These are phyloP conservation scores for Perizoma flavofasciatum DNA, from an alignment of 2,888 invertebrate species.

Conservation along the genomic window DNA sequence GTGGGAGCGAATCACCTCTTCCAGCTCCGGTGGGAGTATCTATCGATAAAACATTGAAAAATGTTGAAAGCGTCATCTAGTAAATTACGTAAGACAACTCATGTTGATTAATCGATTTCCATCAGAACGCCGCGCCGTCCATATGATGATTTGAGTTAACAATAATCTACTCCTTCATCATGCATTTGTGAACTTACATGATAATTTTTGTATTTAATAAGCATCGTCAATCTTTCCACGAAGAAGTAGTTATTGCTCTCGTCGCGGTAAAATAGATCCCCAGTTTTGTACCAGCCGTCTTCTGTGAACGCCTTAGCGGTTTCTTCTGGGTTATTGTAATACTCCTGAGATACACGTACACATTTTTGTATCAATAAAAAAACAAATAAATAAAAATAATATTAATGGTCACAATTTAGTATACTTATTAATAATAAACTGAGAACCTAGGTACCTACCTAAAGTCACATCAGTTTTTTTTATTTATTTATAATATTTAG, in stretches of 20 bases:
- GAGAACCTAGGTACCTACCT: too few species aligned
- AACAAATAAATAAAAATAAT: too few species aligned
- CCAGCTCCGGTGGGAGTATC: slow-evolving; percentile 65
- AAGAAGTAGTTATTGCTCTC: slow-evolving; percentile 58
- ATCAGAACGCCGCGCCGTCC: too few species aligned
- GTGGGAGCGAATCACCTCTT: slow-evolving; percentile 58
- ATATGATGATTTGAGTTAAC: too few species aligned
- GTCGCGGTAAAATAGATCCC: slow-evolving; percentile 66
- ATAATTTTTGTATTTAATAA: slow-evolving; percentile 62
- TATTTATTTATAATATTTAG: too few species aligned
- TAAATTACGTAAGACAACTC: too few species aligned
- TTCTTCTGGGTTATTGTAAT: slow-evolving; percentile 59
- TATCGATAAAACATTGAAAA: slow-evolving; percentile 32
- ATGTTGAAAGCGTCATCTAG: too few species aligned
- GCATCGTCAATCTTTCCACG: slow-evolving; percentile 63
- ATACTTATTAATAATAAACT: too few species aligned
- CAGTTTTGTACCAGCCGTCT: slow-evolving; percentile 69
- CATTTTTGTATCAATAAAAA: too few species aligned
- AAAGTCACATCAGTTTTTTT: too few species aligned
- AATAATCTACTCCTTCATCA: too few species aligned
- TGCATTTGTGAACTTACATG: slow-evolving; percentile 50
- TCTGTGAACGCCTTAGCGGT: slow-evolving; percentile 58
- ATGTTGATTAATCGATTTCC: too few species aligned
- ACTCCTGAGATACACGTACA: slow-evolving; percentile 40
- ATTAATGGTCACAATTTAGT: not conserved